These are phyloP conservation scores for Pseudococcus jackbeardsleyi DNA, from an alignment of 2,888 invertebrate genomes.

Conservation along the genomic window DNA sequence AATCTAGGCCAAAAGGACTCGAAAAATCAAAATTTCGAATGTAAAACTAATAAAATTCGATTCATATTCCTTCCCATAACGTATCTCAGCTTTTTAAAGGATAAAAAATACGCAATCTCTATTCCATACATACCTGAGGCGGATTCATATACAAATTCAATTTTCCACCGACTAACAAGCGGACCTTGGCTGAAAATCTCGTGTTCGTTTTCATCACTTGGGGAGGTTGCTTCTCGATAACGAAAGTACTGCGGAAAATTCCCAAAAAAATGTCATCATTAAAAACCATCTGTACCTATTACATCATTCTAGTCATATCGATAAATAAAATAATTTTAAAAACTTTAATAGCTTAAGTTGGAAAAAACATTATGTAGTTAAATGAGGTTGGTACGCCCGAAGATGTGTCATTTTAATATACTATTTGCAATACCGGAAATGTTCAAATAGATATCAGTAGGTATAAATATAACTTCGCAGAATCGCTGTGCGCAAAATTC, in stretches of 20 bases:
- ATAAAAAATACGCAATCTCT: too few species aligned
- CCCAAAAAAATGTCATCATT: background rate
- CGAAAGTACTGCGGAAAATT: slow-evolving; percentile 80
- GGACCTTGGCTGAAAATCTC: slow-evolving; percentile 92
- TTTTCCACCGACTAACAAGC: slow-evolving; percentile 91
- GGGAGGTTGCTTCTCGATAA: slow-evolving; percentile 97
- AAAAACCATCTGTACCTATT: background rate
- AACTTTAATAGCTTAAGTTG: too few species aligned
- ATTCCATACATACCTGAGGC: slow-evolving; percentile 77
- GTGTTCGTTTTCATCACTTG: slow-evolving; percentile 99
- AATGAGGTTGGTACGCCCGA: too few species aligned
- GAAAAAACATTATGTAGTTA: too few species aligned
- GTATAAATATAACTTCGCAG: too few species aligned
- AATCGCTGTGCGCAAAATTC: background rate
- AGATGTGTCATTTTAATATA: too few species aligned
- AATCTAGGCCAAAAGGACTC: too few species aligned
- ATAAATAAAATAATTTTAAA: background rate
- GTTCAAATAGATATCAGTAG: too few species aligned
- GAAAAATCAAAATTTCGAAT: too few species aligned
- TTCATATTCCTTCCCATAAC: too few species aligned
- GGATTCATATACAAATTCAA: slow-evolving; percentile 95
- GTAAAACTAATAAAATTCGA: too few species aligned
- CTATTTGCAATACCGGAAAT: background rate
- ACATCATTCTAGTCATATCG: background rate
- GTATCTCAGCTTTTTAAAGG: too few species aligned